Evolutionary conservation across 2,888 invertebrate genomes (phyloP), one percentile per base, ranked within the genome.

Genomic region (Corythucha ciliata): DNA sequence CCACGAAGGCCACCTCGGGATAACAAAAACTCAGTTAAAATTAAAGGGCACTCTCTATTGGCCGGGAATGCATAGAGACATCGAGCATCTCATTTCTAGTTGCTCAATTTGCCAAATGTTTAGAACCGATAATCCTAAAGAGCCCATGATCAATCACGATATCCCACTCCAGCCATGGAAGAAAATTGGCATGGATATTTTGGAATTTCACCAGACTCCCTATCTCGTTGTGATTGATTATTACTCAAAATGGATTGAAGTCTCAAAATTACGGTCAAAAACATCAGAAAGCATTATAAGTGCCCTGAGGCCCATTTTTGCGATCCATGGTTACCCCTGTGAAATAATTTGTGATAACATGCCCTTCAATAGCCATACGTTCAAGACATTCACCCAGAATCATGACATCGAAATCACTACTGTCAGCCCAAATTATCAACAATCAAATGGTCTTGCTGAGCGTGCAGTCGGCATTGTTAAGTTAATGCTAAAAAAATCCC

Each of bases 41-140:
- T 63, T 62, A 6, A 53, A 63, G 44, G 57, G 57, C 29, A 21
- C 63, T 4, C 63, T 63, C 52, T 65, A 63, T 48, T 66, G 64
- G 65, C 65, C 64, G 16, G 46, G 60, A 8, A 62, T 63, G 42
- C 60, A 61, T 44, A 24, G 4, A 12, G 62, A 65, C 20, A 61
- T 67, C 32, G 61, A 63, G 41, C 26, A 60, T 3, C 22, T 42
- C n/a, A 48, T 56, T 25, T 32, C 18, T 2, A 26, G 36, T 1
- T 56, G 56, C 37, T 12, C 7, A 7, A 25, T 34, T 2, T 55
- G 53, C 45, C 20, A 12, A 20, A 18, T 16, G 10, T 46, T 34
- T 26, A 27, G 44, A 42, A 18, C 41, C 33, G 48, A 14, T 25
- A 50, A 46, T 34, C 10, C 40, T 2, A 60, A 58, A 47, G 59